These are phyloP conservation scores for Phyllostomus discolor DNA, from an alignment of 2,113 vertebrate genomes.

Conservation along the genomic window DNA sequence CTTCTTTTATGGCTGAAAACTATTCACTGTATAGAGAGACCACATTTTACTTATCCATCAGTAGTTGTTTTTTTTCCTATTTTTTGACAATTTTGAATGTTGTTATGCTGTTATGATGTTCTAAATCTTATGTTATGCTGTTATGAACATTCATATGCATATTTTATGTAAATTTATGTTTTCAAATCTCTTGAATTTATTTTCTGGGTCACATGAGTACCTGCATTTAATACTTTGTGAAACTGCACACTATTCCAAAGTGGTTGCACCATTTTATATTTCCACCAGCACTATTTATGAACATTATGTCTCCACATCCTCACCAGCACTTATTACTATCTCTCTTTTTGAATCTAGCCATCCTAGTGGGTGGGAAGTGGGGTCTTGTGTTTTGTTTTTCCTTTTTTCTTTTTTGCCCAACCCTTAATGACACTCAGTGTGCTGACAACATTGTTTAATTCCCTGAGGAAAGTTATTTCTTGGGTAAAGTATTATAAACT, in stretches of 20 bases:
- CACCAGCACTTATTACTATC: not conserved
- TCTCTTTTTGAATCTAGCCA: not conserved
- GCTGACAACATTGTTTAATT: not conserved
- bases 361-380: not conserved
- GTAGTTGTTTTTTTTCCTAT: not conserved
- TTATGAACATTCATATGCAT: not conserved
- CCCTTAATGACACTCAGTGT: not conserved
- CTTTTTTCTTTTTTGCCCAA: not conserved
- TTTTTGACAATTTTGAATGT: not conserved
- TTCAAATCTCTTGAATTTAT: not conserved
- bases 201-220: not conserved
- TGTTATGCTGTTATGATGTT: not conserved
- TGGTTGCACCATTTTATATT: too few relatives aligned
- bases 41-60: not conserved
- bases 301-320: too few relatives aligned
- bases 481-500: not conserved
- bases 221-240: not conserved
- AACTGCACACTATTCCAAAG: not conserved
- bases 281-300: too few relatives aligned
- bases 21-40: not conserved
- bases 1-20: not conserved
- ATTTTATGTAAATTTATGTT: not conserved
- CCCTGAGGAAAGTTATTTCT: not conserved
- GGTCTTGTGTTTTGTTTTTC: not conserved
- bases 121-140: not conserved